Conservation (phyloP, 2,113 vertebrate species). For the Nycticorax nycticorax region DNA sequence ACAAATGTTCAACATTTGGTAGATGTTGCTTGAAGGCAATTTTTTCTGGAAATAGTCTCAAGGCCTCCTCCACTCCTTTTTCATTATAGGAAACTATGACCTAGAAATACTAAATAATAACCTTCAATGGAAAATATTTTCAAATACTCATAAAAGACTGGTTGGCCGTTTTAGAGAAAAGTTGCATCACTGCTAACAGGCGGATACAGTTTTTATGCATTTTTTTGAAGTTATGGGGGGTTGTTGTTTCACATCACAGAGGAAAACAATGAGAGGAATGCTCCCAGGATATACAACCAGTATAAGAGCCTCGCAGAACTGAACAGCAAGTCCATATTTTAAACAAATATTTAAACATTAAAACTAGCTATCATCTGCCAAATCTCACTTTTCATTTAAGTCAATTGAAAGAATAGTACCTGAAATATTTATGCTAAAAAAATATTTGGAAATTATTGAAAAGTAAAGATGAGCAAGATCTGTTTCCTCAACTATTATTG, state of each 20-base stretch:
- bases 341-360: not conserved
- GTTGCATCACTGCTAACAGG: not conserved
- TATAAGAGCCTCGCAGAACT: not conserved
- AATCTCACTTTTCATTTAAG: not conserved
- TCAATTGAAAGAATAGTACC: not conserved
- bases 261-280: not conserved
- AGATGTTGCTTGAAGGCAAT: constrained; percentile 11
- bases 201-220: not conserved
- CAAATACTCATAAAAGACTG: not conserved
- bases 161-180: not conserved
- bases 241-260: not conserved
- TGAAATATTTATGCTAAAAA: not conserved
- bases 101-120: constrained; percentile 8
- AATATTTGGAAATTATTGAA: not conserved
- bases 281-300: not conserved
- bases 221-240: not conserved
- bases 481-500: not conserved
- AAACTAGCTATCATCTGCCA: not conserved
- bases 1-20: constrained; percentile 41
- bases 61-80: not conserved
- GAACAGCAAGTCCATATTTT: not conserved
- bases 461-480: not conserved
- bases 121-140: constrained; percentile 16
- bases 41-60: constrained; percentile 13
- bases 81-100: not conserved